Conservation (phyloP, 2,113 vertebrate species). For the Emydura subglobosa region DNA sequence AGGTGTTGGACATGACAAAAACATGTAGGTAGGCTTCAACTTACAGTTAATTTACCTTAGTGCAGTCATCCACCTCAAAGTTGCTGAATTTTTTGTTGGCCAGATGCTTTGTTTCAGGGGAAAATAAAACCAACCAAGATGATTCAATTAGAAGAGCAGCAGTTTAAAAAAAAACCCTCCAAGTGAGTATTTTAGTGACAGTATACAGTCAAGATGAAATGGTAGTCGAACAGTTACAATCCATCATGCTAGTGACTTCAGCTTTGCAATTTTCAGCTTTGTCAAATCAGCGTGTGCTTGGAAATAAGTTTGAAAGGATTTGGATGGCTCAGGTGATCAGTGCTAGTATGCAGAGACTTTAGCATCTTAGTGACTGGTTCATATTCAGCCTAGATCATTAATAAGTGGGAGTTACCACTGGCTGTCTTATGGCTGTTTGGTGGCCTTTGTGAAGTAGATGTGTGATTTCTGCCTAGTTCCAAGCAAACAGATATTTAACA, state of each 20-base stretch:
- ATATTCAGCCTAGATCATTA: rapidly evolving
- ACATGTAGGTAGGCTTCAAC: neutral
- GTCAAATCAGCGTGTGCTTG: rapidly evolving
- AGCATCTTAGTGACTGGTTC: neutral
- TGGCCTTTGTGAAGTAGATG: neutral
- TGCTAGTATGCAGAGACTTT: neutral
- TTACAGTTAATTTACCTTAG: rapidly evolving
- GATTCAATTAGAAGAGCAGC: neutral
- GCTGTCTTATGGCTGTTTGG: rapidly evolving
- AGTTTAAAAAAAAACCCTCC: neutral
- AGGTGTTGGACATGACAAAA: neutral
- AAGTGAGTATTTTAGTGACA: neutral
- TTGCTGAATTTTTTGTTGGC: neutral
- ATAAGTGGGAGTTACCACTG: rapidly evolving
- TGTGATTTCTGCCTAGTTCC: neutral
- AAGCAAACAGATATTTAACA: rapidly evolving
- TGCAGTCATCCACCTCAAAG: rapidly evolving
- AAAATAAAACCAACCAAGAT: neutral
- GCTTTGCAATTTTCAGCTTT: neutral
- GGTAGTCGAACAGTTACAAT: neutral
- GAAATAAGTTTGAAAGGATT: neutral
- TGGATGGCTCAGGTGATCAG: neutral
- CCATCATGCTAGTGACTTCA: rapidly evolving
- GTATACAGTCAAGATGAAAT: neutral
- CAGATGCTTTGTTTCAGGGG: neutral